Evolutionary conservation across 2,888 invertebrate species (phyloP), one percentile per base, ranked within the genome.

Genomic region (Pandemis corylana): DNA sequence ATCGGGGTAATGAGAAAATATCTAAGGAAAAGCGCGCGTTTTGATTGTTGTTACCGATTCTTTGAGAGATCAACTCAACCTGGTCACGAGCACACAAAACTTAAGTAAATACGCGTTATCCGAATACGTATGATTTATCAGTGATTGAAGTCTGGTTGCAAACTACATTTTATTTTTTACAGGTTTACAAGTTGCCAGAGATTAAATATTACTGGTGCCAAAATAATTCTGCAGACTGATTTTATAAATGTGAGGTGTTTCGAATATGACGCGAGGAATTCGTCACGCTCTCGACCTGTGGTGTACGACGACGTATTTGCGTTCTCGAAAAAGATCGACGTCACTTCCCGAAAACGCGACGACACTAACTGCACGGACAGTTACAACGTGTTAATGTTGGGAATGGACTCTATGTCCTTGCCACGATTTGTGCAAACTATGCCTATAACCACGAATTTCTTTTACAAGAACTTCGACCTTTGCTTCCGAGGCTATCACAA

Each of bases 381-480:
- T 80, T 94, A 94, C 79, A 95, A 95, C 76, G 96, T 98, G 0
- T 89, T 98, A 46, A 93, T 98, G 85, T 86, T 99, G 20, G 98
- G 98, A 56, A 96, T 98, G 81, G 98, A 98, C 85, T 97, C 97
- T 63, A 96, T 98, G 81, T 98, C 98, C 0, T 90, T 98, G 72
- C 91, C 97, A 61, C 97, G 98, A 85, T 95, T 97, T 72, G 95
- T 96, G 28, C 95, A 97, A 68, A 96, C 97, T 9, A 96, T 98
- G 96, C 96, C 97, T 0, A 94, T 95, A 82, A 98, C 98, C 0
- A 93, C 95, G 1, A 90, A 95, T 15, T 96, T 96, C 85, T 92
- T 98, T 51, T 91, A 95, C 64, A 95, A 96, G 28, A 96, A 96
- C 73, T 96, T 95, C 74, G 97, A 97, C 95, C 90, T 97, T 62